A percentile compares a stretch with the other conserved stretches of the same genome.
These are phyloP conservation scores for Catagonus wagneri DNA, from an alignment of 2,113 vertebrate genomes.

Conservation along the genomic window DNA sequence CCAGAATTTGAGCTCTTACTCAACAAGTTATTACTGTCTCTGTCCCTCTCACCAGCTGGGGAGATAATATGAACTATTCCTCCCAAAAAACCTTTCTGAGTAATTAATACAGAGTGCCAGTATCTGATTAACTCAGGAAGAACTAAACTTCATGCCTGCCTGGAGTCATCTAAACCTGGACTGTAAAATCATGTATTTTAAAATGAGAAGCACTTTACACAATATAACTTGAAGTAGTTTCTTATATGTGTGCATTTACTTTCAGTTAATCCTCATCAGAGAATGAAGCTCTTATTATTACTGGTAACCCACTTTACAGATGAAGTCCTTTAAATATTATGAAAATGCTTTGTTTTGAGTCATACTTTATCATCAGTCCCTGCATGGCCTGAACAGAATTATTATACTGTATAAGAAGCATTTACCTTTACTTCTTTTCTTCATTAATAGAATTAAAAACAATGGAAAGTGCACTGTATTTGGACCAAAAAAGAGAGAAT, in stretches of 20 bases:
- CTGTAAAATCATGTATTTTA: neutral
- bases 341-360: constrained; percentile 28
- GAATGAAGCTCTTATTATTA: neutral
- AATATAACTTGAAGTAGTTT: neutral
- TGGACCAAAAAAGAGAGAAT: constrained; percentile 18
- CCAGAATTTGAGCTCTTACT: neutral
- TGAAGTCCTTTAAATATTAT: neutral
- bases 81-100: neutral
- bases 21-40: neutral
- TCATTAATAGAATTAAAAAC: constrained; percentile 46
- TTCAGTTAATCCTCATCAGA: constrained; percentile 16
- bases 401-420: neutral
- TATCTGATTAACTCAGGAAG: neutral
- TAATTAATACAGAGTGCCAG: neutral
- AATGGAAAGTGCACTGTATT: constrained; percentile 23
- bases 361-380: neutral
- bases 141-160: neutral
- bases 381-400: neutral
- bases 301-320: neutral
- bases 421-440: neutral
- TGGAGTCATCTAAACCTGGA: neutral
- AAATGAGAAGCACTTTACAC: neutral
- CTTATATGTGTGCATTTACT: neutral
- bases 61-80: neutral
- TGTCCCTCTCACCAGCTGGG: neutral